Evolutionary conservation across 2,888 invertebrate genomes (phyloP).

Genomic region (Epinotia brunnichana): DNA sequence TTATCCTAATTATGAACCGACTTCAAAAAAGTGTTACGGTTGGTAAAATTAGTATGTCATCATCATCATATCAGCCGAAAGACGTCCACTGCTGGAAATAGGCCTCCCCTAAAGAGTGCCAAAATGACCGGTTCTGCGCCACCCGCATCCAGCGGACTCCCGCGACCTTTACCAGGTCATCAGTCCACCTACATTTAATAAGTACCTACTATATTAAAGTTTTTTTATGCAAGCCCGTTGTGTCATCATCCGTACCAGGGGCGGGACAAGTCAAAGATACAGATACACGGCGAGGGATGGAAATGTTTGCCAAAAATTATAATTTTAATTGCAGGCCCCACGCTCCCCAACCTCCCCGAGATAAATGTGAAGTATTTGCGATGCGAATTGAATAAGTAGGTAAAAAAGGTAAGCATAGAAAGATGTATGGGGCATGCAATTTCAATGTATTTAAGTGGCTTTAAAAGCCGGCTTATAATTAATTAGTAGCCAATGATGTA

Average conservation of each 20-base stretch:
- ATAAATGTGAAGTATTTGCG: constrained; percentile 55
- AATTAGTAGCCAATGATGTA: constrained; percentile 4
- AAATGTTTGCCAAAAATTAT: constrained; percentile 83
- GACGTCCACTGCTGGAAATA: too few relatives aligned
- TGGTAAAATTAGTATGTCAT: too few relatives aligned
- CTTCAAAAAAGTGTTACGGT: too few relatives aligned
- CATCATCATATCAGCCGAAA: too few relatives aligned
- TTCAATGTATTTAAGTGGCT: constrained; percentile 7
- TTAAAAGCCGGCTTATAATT: not conserved
- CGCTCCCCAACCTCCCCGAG: constrained; percentile 59
- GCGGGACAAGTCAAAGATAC: constrained; percentile 80
- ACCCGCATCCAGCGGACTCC: too few relatives aligned
- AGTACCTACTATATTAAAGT: too few relatives aligned
- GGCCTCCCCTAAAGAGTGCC: too few relatives aligned
- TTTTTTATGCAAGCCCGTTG: constrained; percentile 50
- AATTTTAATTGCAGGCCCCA: constrained; percentile 78
- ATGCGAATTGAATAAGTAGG: constrained; percentile 39
- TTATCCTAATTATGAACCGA: too few relatives aligned
- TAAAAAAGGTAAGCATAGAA: constrained; percentile 31
- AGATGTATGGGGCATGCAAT: constrained; percentile 7
- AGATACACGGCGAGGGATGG: constrained; percentile 73
- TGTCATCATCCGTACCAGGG: constrained; percentile 54
- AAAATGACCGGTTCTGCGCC: too few relatives aligned
- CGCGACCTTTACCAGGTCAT: too few relatives aligned
- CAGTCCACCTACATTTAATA: too few relatives aligned